Base-by-base conservation (phyloP, 2,888 invertebrate species). In the Caenorhabditis doughertyi region DNA sequence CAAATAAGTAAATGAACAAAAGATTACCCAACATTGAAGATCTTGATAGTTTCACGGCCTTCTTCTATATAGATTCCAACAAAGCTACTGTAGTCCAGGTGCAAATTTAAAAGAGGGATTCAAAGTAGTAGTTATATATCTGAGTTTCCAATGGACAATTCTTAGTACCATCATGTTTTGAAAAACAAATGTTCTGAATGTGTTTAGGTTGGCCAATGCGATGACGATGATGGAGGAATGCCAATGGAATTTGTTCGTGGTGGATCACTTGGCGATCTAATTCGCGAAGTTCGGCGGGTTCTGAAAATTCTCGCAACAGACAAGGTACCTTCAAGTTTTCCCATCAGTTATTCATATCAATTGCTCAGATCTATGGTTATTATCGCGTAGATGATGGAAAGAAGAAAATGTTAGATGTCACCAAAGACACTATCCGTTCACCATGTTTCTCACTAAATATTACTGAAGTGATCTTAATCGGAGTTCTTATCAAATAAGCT, bases 291-390 rank as follows among this genome's bases (percentile, higher is more conserved):
- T 29, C 84, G 87, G 1, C 71, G 88, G n/a, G 84, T 86, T 42
- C 29, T 88, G 67, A 84, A 84, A 71, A 87, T 89, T 62, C 76
- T 87, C 35, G 81, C 87, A 11, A 87, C 86, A 18, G 88, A 89
- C 60, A 87, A 87, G 55, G 87, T 84, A 53, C 23, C 1, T 13
- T 16, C 16, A 16, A 39, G 5, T 13, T 35, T 11, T 51, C 23
- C 13, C 16, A 32, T 3, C 3, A 13, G 3, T 42, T 23, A 27
- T 3, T n/a, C 21, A 44, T 42, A 8, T 44, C 7, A n/a, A 0
- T 42, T 42, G 8, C 9, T 67, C 39, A 86, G 87, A 86, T 88
- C 21, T 88, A 88, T 65, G 88, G 88, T 9, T 88, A 88, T 53
- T 85, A 84, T 67, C 82, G 86, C 9, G 68, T 83, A 2, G 84